Percentiles rank a stretch among this genome's conserved stretches.
phyloP scores from a whole-genome alignment of 2,888 invertebrate species.

The Thelaira solivaga region DNA sequence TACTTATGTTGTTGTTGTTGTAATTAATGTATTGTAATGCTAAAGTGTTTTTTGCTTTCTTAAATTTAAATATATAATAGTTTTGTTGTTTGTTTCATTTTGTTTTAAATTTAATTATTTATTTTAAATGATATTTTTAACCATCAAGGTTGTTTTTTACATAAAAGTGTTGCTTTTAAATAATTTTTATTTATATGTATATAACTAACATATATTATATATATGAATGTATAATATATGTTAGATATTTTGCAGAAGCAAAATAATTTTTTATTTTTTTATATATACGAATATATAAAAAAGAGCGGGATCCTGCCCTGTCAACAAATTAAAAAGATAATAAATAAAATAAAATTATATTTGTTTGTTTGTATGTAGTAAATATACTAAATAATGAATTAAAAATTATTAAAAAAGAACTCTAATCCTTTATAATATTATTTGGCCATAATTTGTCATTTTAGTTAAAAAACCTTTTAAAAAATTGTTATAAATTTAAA shows the following conservation, averaged over 20 bases:
- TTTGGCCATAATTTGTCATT: slow-evolving; percentile 63
- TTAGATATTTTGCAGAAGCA: slow-evolving; percentile 50
- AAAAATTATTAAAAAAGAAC: slow-evolving; percentile 28
- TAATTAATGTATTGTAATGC: slow-evolving; percentile 44
- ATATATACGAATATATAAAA: slow-evolving; percentile 19
- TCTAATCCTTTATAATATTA: slow-evolving; percentile 50
- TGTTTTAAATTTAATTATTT: slow-evolving; percentile 35
- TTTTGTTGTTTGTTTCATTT: no score
- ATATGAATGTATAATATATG: background rate
- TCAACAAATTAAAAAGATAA: slow-evolving; percentile 66
- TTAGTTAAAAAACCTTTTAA: slow-evolving; percentile 50
- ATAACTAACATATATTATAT: slow-evolving; percentile 46
- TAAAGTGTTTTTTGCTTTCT: slow-evolving; percentile 38
- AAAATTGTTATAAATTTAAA: slow-evolving; percentile 20
- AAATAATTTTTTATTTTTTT: slow-evolving; percentile 44
- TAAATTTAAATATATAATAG: slow-evolving; percentile 42
- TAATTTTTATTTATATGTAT: slow-evolving; percentile 50
- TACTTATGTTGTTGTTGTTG: slow-evolving; percentile 18
- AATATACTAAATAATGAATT: slow-evolving; percentile 50
- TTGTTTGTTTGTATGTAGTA: slow-evolving; percentile 20
- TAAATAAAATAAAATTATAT: slow-evolving; percentile 47
- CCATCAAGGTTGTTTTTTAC: slow-evolving; percentile 61
- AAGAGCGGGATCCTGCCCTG: slow-evolving; percentile 75
- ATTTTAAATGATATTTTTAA: slow-evolving; percentile 63
- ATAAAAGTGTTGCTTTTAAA: slow-evolving; percentile 34